Conservation (phyloP, 1,140 invertebrate species). For the Ctenoplectra terminalis region DNA sequence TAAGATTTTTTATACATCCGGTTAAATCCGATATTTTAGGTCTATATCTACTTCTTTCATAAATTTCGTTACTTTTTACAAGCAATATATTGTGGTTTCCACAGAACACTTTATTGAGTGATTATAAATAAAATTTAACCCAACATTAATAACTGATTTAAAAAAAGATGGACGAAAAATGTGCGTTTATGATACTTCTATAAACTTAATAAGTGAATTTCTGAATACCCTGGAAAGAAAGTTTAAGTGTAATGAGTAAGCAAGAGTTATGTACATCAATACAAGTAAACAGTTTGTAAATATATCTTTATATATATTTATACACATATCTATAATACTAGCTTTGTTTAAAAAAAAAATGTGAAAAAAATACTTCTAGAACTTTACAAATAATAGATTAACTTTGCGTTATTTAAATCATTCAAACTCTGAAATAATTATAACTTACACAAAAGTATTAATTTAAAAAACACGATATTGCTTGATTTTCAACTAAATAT, state of each 20-base stretch:
- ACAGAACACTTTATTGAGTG: background rate
- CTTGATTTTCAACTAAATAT: constrained; percentile 1
- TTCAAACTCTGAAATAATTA: background rate
- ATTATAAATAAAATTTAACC: constrained; percentile 12
- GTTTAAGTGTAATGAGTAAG: background rate
- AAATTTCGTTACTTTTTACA: background rate
- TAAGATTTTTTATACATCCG: background rate
- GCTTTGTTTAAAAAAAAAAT: constrained; percentile 10
- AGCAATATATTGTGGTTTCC: background rate
- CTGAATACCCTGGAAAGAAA: constrained; percentile 59
- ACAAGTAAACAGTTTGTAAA: constrained; percentile 13
- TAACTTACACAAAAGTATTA: background rate
- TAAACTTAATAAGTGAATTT: constrained; percentile 46
- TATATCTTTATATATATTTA: constrained; percentile 21
- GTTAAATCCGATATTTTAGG: background rate
- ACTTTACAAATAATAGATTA: constrained; percentile 11
- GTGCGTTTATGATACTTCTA: constrained; percentile 7
- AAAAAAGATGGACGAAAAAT: constrained; percentile 26
- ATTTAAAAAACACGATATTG: background rate
- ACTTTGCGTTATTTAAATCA: background rate
- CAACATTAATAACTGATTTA: background rate
- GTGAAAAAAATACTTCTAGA: constrained; percentile 48
- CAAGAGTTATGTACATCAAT: background rate
- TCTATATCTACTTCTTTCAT: background rate
- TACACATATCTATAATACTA: constrained; percentile 15